phyloP scores from a whole-genome alignment of 2,113 vertebrate genomes.

The Scopus umbretta region DNA sequence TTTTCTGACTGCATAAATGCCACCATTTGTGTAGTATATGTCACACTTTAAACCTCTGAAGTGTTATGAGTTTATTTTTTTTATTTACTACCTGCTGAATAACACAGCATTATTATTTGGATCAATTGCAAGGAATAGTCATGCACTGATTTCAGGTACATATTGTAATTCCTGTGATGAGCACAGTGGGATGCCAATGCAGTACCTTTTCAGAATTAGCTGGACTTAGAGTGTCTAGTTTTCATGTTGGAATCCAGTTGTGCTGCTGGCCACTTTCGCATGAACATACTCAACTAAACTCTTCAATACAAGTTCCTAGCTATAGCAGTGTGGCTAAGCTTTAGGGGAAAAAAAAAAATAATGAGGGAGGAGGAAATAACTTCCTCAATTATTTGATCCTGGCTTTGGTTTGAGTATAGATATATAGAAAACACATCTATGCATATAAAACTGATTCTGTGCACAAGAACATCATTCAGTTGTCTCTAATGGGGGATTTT shows the following conservation, averaged over 20 bases:
- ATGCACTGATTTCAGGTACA: background rate
- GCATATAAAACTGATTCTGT: background rate
- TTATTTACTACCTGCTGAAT: background rate
- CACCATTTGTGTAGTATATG: background rate
- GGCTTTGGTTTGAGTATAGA: background rate
- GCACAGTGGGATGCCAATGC: background rate
- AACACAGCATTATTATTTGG: background rate
- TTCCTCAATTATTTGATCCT: background rate
- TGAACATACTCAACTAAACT: rapidly evolving
- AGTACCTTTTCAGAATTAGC: background rate
- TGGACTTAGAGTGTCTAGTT: background rate
- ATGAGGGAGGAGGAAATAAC: background rate
- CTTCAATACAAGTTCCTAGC: background rate
- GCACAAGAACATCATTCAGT: background rate
- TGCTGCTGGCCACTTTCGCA: background rate
- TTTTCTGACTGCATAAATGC: background rate
- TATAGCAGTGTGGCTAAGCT: background rate
- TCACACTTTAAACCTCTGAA: background rate
- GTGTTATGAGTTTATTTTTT: background rate
- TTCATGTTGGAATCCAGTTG: background rate
- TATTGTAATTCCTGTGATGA: background rate
- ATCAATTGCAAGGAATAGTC: background rate
- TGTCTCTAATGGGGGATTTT: background rate
- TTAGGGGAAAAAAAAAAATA: background rate
- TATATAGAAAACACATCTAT: background rate